These are phyloP conservation scores for Dolichotis patagonum DNA, from an alignment of 2,113 vertebrate species.

Conservation along the genomic window DNA sequence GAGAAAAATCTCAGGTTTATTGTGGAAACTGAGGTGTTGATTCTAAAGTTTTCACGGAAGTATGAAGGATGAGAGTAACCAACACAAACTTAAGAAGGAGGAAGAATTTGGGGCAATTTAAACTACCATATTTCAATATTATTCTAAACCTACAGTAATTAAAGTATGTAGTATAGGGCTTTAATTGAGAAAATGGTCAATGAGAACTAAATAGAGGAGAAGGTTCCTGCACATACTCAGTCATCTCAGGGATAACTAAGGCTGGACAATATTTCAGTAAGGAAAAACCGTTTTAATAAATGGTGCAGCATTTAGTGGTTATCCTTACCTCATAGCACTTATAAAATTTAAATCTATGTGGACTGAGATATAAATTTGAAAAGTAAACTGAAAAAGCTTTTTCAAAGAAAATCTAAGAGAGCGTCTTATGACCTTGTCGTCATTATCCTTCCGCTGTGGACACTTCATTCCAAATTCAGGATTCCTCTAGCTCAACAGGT, in stretches of 20 bases:
- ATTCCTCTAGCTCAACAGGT: neutral
- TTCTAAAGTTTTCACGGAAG: constrained; percentile 18
- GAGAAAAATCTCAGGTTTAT: neutral
- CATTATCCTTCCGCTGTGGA: neutral
- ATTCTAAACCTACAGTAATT: neutral
- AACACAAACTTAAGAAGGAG: neutral
- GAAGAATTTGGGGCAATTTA: neutral
- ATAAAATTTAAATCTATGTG: neutral
- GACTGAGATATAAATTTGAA: neutral
- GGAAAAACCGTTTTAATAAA: neutral
- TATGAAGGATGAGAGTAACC: neutral
- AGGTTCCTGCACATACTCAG: neutral
- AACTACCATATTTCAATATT: neutral
- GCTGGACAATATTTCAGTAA: neutral
- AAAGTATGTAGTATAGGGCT: neutral
- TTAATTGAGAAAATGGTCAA: neutral
- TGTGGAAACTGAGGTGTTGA: neutral
- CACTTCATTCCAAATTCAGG: neutral
- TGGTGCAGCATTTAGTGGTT: neutral
- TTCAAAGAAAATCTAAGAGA: neutral
- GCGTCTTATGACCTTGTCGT: neutral
- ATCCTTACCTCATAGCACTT: neutral
- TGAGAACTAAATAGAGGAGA: neutral
- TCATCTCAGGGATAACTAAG: neutral
- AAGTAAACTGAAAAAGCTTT: neutral